Conservation (phyloP, 23 tunicate genomes). For the Trididemnum clinides region DNA sequence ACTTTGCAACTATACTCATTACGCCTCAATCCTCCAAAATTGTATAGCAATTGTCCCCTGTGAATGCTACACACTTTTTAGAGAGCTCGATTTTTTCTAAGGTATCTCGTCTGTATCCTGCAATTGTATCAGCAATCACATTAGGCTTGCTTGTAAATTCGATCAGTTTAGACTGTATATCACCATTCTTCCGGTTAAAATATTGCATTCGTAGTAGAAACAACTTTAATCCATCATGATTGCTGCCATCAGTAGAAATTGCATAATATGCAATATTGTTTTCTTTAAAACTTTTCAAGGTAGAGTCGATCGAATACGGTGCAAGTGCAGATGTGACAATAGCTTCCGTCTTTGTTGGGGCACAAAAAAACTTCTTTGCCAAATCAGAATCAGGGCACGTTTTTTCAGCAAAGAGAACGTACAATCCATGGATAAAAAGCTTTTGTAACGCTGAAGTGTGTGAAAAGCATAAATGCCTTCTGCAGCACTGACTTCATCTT, state of each 20-base stretch:
- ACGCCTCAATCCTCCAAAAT: constrained; percentile 40
- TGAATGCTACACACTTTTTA: constrained; percentile 26
- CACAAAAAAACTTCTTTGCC: not conserved
- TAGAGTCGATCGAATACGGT: constrained; percentile 40
- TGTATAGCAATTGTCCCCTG: constrained; percentile 26
- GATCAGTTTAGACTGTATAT: constrained; percentile 16
- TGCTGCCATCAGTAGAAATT: constrained; percentile 38
- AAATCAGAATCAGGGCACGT: constrained; percentile 12
- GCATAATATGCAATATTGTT: constrained; percentile 35
- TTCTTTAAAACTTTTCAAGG: constrained; percentile 47
- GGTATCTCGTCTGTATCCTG: constrained; percentile 12
- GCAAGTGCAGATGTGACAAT: constrained; percentile 12
- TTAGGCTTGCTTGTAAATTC: constrained; percentile 14
- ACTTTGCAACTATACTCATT: constrained; percentile 30
- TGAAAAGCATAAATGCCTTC: constrained; percentile 32
- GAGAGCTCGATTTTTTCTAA: not conserved
- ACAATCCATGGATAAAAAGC: constrained; percentile 41
- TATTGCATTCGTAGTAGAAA: constrained; percentile 32
- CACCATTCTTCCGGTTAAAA: constrained; percentile 34
- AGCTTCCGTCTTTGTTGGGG: not conserved
- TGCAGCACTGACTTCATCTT: constrained; percentile 23
- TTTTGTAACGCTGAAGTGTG: constrained; percentile 36
- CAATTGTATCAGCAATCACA: constrained; percentile 34
- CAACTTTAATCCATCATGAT: constrained; percentile 34
- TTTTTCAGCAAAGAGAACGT: constrained; percentile 16